A percentile compares a stretch with the other conserved stretches of the same genome.
These are phyloP conservation scores for Platichthys stellatus DNA, from an alignment of 2,113 vertebrate genomes.

Conservation along the genomic window DNA sequence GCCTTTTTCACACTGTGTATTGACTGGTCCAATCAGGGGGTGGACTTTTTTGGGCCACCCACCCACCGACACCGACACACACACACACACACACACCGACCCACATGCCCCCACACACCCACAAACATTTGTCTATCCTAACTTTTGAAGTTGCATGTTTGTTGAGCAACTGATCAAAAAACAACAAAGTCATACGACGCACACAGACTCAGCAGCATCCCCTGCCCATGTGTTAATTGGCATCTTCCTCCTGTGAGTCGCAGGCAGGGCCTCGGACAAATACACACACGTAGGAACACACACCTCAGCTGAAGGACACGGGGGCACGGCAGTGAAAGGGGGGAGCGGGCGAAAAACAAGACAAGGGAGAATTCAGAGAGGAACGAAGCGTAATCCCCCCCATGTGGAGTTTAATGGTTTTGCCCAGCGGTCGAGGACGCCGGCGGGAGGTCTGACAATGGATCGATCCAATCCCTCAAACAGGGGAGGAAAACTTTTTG, in stretches of 20 bases:
- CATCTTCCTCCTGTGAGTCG: slow-evolving; percentile 47
- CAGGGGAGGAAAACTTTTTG: slow-evolving; percentile 59
- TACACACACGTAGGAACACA: slow-evolving; percentile 14
- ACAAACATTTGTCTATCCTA: not conserved
- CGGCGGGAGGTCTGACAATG: slow-evolving; percentile 49
- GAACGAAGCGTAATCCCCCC: slow-evolving; percentile 57
- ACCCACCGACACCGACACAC: slow-evolving; percentile 16
- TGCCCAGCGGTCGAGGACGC: slow-evolving; percentile 53
- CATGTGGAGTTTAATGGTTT: slow-evolving; percentile 71
- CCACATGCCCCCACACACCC: slow-evolving; percentile 8
- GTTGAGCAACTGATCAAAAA: slow-evolving; percentile 39
- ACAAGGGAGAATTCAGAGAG: slow-evolving; percentile 57
- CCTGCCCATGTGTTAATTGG: slow-evolving; percentile 58
- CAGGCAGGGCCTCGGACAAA: not conserved
- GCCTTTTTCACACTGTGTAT: slow-evolving; percentile 72
- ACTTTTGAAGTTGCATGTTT: slow-evolving; percentile 12
- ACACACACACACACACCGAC: not conserved
- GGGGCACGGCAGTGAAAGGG: slow-evolving; percentile 25
- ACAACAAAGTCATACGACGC: slow-evolving; percentile 24
- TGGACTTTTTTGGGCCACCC: slow-evolving; percentile 25
- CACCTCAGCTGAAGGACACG: slow-evolving; percentile 40
- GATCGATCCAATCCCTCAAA: slow-evolving; percentile 73
- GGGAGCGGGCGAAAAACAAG: slow-evolving; percentile 39
- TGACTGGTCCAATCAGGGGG: slow-evolving; percentile 53
- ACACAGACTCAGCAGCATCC: slow-evolving; percentile 22